Base-by-base conservation (phyloP, 1,140 invertebrate species). In the Venturia canescens region DNA sequence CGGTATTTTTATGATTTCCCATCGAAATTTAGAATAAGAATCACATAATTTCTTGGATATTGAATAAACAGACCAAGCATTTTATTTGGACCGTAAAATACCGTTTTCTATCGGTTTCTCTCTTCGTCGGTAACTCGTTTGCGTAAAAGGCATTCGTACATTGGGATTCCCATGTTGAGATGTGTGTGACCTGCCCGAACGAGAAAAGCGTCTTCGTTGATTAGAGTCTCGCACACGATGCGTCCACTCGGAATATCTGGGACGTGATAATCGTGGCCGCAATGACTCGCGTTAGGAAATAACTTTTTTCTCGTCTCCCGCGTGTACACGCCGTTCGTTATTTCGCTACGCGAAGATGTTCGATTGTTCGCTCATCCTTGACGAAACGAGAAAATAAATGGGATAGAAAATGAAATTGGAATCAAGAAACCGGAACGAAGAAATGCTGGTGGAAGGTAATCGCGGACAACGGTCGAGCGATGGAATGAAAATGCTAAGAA, bases 201-300 rank as follows among this genome's bases (percentile, higher is more conserved):
- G 34, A 71, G 21, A 63, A 13, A 63, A 63, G n/a, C 11, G 18
- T 18, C 21, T 63, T 63, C 60, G 21, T n/a, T 63, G 23, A 63
- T 7, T 23, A 63, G 23, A 63, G 21, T 26, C 23, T 63, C 23
- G 60, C 60, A 26, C n/a, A 26, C 34, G 34, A 63, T 38, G 69
- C 69, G 38, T 34, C 44, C 16, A 21, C 69, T 48, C 13, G 5
- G 38, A 48, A 71, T 48, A 71, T 71, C 69, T 71, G 69, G 69
- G 69, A 71, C 69, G 69, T 71, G 69, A 48, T 71, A 71, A 71
- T 71, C 69, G 69, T 69, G 27, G 67, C 67, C 69, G 16, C 69
- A n/a, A 71, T 71, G 69, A 71, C 53, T 76, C 53, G 48, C 23
- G 38, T 74, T 74, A 53, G 18, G n/a, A 63, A 26, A 63, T 63